These are phyloP conservation scores for Leptura quadrifasciata DNA, from an alignment of 2,888 invertebrate genomes.

Conservation along the genomic window DNA sequence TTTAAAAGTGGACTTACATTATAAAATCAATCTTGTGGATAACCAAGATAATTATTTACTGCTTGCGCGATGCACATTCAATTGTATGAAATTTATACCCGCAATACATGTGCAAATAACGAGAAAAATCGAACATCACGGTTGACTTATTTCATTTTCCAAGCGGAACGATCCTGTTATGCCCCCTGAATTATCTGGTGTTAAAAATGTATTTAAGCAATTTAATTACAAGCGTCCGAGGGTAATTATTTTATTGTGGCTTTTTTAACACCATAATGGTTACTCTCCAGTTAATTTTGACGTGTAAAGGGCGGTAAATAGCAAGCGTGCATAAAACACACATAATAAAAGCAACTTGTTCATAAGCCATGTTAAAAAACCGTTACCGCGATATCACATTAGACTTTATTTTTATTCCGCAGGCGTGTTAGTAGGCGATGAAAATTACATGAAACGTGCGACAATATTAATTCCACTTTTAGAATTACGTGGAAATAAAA, in stretches of 20 bases:
- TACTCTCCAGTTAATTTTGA: constrained; percentile 23
- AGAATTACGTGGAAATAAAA: background rate
- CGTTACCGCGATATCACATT: background rate
- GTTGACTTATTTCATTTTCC: background rate
- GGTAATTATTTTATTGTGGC: constrained; percentile 14
- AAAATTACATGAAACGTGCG: background rate
- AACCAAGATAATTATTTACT: constrained; percentile 11
- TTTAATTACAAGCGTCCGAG: constrained; percentile 4
- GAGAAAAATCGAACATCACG: background rate
- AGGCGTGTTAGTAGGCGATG: background rate
- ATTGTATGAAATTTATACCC: constrained; percentile 5
- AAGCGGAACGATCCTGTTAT: background rate
- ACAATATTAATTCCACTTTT: background rate
- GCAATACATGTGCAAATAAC: background rate
- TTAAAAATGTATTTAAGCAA: constrained; percentile 7
- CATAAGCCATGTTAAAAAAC: background rate
- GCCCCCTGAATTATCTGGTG: background rate
- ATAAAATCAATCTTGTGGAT: constrained; percentile 12
- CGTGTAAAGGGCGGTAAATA: constrained; percentile 1
- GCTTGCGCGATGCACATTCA: background rate
- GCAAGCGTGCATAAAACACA: constrained; percentile 11
- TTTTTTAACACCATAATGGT: constrained; percentile 19
- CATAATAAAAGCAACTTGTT: constrained; percentile 10
- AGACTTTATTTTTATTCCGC: constrained; percentile 2
- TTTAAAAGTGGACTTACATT: constrained; percentile 10